Conservation (phyloP, 2,113 vertebrate species). For the Coracopsis vasa region DNA sequence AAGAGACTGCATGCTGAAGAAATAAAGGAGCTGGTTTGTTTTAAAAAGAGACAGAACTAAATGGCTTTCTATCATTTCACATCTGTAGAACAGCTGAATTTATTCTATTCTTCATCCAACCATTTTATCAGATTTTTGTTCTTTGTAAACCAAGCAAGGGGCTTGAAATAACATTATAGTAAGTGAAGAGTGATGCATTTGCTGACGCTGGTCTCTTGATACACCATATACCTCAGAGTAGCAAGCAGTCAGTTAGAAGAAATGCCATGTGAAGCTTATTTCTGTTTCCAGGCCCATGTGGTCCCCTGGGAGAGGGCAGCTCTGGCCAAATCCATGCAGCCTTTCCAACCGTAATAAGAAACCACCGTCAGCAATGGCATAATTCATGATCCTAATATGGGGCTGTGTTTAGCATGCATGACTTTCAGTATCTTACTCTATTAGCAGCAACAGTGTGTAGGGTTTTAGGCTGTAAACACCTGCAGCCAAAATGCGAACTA, state of each 20-base stretch:
- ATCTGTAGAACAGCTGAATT: constrained; percentile 49
- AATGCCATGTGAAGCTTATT: neutral
- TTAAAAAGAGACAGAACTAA: neutral
- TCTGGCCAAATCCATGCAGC: neutral
- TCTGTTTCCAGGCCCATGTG: neutral
- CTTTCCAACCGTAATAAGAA: neutral
- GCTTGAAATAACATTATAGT: neutral
- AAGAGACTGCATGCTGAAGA: neutral
- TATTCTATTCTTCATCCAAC: neutral
- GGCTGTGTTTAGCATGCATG: accelerated
- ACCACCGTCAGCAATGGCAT: neutral
- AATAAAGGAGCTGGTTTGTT: neutral
- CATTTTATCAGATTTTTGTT: neutral
- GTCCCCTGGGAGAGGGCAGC: neutral
- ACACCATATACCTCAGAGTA: neutral
- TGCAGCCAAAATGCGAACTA: accelerated
- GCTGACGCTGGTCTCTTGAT: neutral
- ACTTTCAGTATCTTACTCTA: neutral
- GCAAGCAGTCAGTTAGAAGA: neutral
- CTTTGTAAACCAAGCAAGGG: neutral
- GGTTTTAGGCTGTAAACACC: neutral
- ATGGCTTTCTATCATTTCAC: neutral
- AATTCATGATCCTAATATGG: neutral
- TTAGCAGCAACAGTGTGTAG: neutral
- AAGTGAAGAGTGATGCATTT: neutral